phyloP scores from a whole-genome alignment of 2,113 vertebrate genomes.

The Aspidoscelis tigris region DNA sequence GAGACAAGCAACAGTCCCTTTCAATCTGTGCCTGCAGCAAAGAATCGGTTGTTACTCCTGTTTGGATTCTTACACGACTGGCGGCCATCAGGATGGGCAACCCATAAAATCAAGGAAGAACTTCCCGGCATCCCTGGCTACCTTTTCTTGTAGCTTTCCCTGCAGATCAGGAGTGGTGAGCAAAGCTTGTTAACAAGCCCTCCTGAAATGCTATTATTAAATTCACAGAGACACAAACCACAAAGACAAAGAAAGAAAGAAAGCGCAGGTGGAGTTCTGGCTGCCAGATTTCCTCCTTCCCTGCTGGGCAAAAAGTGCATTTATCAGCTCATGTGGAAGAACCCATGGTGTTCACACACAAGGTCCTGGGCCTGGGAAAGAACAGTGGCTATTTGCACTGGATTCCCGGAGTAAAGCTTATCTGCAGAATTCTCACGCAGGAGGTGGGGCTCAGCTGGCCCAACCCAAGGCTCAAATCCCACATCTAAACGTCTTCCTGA shows the following conservation, averaged over 20 bases:
- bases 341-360: background rate
- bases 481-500: background rate
- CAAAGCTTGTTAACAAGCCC: background rate
- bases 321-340: background rate
- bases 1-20: too few relatives aligned
- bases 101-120: background rate
- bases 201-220: background rate
- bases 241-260: background rate
- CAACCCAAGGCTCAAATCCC: too few relatives aligned
- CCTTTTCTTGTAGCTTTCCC: background rate
- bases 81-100: too few relatives aligned
- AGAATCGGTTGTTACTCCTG: too few relatives aligned
- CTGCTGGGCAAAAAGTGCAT: background rate
- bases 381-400: too few relatives aligned
- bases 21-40: too few relatives aligned
- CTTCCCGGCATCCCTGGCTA: background rate
- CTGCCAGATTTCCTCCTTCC: constrained; percentile 8
- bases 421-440: background rate
- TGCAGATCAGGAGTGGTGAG: background rate
- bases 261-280: background rate
- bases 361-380: background rate
- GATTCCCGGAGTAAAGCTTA: background rate
- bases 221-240: background rate
- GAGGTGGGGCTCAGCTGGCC: background rate
- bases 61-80: too few relatives aligned